These are phyloP conservation scores for Bubo bubo DNA, from an alignment of 2,113 vertebrate species.

Conservation along the genomic window DNA sequence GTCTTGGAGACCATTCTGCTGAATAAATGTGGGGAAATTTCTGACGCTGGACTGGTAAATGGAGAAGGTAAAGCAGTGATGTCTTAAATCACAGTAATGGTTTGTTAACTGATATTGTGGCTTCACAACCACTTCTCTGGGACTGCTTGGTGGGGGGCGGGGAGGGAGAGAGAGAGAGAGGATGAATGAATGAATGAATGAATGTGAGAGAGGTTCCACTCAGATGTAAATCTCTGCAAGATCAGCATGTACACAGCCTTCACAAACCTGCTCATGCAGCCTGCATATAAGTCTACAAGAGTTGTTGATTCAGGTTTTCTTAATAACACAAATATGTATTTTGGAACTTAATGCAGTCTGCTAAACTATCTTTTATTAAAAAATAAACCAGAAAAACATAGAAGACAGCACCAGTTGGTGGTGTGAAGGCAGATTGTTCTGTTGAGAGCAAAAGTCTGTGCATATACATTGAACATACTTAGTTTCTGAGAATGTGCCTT, in stretches of 20 bases:
- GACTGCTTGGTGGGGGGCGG: not conserved
- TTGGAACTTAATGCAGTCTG: not conserved
- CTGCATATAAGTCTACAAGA: not conserved
- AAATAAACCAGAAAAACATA: not conserved
- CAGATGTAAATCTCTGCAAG: slow-evolving; percentile 15
- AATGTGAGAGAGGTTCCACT: not conserved
- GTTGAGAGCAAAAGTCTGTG: not conserved
- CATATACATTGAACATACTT: not conserved
- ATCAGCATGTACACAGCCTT: not conserved
- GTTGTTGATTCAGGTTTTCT: not conserved
- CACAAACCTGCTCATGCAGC: slow-evolving; percentile 1
- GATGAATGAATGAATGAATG: too few relatives aligned
- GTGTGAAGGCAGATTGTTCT: not conserved
- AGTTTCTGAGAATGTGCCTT: not conserved
- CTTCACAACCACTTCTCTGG: not conserved
- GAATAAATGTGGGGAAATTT: not conserved
- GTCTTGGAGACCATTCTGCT: not conserved
- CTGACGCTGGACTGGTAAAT: not conserved
- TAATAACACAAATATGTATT: not conserved
- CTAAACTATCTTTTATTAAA: not conserved
- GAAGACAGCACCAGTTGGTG: not conserved
- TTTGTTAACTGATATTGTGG: not conserved
- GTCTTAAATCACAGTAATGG: not conserved
- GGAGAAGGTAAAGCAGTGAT: not conserved
- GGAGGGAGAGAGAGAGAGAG: too few relatives aligned